Evolutionary conservation across 2,888 invertebrate genomes (phyloP).

Genomic region (Diachrysia chrysitis): DNA sequence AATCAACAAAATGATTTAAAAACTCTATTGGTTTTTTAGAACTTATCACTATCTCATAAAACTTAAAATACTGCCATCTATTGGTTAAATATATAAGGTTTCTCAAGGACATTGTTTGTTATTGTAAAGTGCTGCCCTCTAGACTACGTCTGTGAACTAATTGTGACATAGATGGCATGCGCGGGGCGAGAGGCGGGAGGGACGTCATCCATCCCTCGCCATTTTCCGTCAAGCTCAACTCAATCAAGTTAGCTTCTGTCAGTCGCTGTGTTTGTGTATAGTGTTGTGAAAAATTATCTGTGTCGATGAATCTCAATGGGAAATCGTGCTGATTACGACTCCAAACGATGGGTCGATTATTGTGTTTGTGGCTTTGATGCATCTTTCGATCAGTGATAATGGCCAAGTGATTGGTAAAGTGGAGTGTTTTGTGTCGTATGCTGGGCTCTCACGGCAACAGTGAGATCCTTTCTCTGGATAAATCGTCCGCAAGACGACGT

Average conservation of each 20-base stretch:
- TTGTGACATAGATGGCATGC: constrained; percentile 68
- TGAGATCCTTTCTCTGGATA: constrained; percentile 88
- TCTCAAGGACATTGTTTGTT: constrained; percentile 60
- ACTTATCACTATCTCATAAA: neutral
- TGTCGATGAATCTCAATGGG: constrained; percentile 88
- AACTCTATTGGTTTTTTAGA: neutral
- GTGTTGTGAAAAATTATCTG: constrained; percentile 88
- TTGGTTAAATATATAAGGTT: constrained; percentile 19
- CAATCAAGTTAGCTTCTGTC: constrained; percentile 88
- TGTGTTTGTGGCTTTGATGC: constrained; percentile 88
- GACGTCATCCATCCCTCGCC: constrained; percentile 81
- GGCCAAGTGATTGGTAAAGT: constrained; percentile 88
- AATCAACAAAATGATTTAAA: neutral
- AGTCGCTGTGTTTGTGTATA: constrained; percentile 88
- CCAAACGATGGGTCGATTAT: constrained; percentile 86
- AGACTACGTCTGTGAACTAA: constrained; percentile 46
- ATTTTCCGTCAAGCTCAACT: constrained; percentile 86
- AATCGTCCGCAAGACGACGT: constrained; percentile 86
- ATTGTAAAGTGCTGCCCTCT: constrained; percentile 74
- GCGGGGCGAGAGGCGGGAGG: constrained; percentile 78
- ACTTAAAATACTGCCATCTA: constrained; percentile 62
- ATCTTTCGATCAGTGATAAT: constrained; percentile 86
- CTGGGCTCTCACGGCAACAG: constrained; percentile 86
- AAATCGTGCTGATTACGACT: constrained; percentile 87
- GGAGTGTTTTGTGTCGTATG: constrained; percentile 88